Evolutionary conservation across 1,140 invertebrate genomes (phyloP).

Genomic region (Leptinotarsa lineolata): DNA sequence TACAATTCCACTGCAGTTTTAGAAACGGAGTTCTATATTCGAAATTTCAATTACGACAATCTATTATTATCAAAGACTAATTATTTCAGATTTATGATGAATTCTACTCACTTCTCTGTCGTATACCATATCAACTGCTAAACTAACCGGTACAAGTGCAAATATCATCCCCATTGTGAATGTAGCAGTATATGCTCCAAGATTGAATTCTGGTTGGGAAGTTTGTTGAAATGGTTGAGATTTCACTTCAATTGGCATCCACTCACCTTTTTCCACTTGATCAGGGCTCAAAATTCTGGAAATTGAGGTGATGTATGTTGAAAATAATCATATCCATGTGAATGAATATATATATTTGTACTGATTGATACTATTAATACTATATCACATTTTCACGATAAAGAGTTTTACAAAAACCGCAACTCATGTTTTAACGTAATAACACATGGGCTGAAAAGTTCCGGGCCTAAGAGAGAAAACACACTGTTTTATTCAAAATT

Average conservation of each 20-base stretch:
- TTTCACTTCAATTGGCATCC: conserved; percentile 57
- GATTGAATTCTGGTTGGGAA: conserved; percentile 70
- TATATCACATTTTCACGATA: too few species aligned
- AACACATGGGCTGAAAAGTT: too few species aligned
- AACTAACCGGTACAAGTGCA: conserved; percentile 72
- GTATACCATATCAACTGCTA: conserved; percentile 81
- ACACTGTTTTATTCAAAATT: too few species aligned
- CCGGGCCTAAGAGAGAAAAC: too few species aligned
- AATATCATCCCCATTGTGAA: conserved; percentile 81
- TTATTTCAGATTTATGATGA: neutral
- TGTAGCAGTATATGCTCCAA: conserved; percentile 71
- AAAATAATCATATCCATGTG: too few species aligned
- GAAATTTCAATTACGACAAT: too few species aligned
- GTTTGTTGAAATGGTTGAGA: conserved; percentile 74
- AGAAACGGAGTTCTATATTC: too few species aligned
- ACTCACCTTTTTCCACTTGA: conserved; percentile 30
- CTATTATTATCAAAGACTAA: neutral
- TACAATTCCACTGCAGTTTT: too few species aligned
- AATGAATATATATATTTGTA: too few species aligned
- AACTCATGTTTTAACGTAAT: too few species aligned
- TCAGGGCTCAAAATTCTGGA: conserved; percentile 1
- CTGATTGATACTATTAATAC: too few species aligned
- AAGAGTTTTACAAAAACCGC: too few species aligned
- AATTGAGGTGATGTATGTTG: neutral
- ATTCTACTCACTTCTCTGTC: conserved; percentile 74